Conservation (phyloP, 2,888 invertebrate genomes). For the Nudaria mundana region DNA sequence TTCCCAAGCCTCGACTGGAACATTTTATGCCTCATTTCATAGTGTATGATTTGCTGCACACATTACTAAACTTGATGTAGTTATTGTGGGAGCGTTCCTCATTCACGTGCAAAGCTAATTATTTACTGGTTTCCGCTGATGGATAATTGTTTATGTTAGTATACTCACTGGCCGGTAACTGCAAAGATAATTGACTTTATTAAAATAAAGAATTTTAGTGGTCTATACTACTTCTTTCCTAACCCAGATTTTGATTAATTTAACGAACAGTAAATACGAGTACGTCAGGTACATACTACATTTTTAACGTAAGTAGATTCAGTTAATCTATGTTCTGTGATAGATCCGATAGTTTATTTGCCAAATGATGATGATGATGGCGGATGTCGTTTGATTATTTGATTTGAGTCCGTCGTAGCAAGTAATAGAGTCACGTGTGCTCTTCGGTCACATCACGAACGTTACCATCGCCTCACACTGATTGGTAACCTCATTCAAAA, state of each 20-base stretch:
- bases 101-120: constrained; percentile 56
- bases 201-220: too few species aligned
- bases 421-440: constrained; percentile 16
- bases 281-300: constrained; percentile 33
- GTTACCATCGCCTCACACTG: constrained; percentile 20
- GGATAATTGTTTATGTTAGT: constrained; percentile 39
- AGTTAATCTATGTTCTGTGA: too few species aligned
- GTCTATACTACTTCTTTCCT: too few species aligned
- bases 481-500: constrained; percentile 48
- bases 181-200: too few species aligned
- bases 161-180: constrained; percentile 5
- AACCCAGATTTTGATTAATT: constrained; percentile 19
- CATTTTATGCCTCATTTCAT: constrained; percentile 76
- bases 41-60: constrained; percentile 74
- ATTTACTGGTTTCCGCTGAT: constrained; percentile 46
- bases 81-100: constrained; percentile 67
- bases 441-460: constrained; percentile 28
- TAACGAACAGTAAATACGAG: constrained; percentile 18
- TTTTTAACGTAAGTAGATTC: too few species aligned
- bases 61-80: constrained; percentile 59
- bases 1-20: constrained; percentile 70
- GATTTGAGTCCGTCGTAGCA: constrained; percentile 38
- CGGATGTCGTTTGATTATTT: constrained; percentile 55
- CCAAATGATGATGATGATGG: constrained; percentile 60
- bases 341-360: too few species aligned